Evolutionary conservation across 2,797 vertebrate genomes (phyloP), one percentile per base, ranked within the genome.

Genomic region (Pipistrellus pygmaeus): DNA sequence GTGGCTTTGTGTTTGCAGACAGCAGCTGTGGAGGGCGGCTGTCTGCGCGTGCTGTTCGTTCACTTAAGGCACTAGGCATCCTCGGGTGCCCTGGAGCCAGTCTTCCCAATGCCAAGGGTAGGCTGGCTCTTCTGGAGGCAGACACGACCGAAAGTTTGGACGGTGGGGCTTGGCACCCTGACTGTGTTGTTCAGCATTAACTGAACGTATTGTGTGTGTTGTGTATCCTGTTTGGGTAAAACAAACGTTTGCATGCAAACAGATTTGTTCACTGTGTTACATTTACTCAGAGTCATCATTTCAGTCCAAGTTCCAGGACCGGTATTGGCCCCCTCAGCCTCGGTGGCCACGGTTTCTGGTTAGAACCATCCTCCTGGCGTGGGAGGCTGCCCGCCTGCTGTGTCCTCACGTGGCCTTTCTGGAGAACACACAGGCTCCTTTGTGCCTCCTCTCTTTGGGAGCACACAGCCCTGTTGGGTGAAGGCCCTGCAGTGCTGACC

Each of bases 1-100:
- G 32, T 14, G 46, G 66, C 12, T 17, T 14, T 8, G 3, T 51
- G 64, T 25, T 38, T 75, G 13, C 13, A 73, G 41, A 68, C 48
- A 44, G 41, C 25, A 21, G 17, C 6, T 5, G 73, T 27, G 35
- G 21, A 35, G 32, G 75, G 51, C 3, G 10, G 17, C 23, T 38
- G 32, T 18, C 8, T 17, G 25, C 17, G 30, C 6, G 1, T 1
- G 14, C 35, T 12, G 6, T 21, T 18, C 5, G 3, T 8, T 11
- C 8, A n/a, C 13, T 0, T 0, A 12, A 30, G 10, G 25, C 6
- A 30, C 35, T 13, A 17, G 8, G 25, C 20, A 8, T 44, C 57
- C 7, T 18, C 18, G 4, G 78, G 78, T 12, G 55, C 20, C 38
- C 78, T 62, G 57, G 38, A 44, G 17, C 57, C 78, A 23, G 1